Evolutionary conservation across 2,888 invertebrate species (phyloP).

Genomic region (Cosmorhoe ocellata): DNA sequence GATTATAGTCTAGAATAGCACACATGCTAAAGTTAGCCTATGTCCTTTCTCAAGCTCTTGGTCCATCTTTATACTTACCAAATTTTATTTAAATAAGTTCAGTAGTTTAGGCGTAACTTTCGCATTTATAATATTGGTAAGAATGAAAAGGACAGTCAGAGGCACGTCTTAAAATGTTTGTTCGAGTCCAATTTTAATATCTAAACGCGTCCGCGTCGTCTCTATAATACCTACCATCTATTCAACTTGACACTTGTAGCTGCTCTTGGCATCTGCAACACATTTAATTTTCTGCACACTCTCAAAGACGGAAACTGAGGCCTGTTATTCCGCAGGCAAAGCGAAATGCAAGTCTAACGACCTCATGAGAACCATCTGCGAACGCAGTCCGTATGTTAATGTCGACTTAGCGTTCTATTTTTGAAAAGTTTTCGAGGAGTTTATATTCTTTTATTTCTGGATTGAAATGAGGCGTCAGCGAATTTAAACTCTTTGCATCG

Average conservation of each 20-base stretch:
- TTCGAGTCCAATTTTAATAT: too few relatives aligned
- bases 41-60: too few relatives aligned
- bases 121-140: too few relatives aligned
- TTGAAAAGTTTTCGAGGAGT: constrained; percentile 3
- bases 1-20: too few relatives aligned
- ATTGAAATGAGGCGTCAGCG: neutral
- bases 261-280: constrained; percentile 5
- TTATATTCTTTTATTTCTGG: constrained; percentile 2
- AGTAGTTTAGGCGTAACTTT: too few relatives aligned
- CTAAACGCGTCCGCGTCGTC: too few relatives aligned
- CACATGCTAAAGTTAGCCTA: too few relatives aligned
- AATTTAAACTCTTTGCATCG: too few relatives aligned
- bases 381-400: constrained; percentile 10
- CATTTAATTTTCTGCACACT: constrained; percentile 2
- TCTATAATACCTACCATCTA: neutral
- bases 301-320: constrained; percentile 7
- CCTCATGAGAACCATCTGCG: constrained; percentile 16
- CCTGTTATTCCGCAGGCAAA: constrained; percentile 11
- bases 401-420: constrained; percentile 13
- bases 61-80: too few relatives aligned
- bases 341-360: constrained; percentile 18
- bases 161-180: too few relatives aligned
- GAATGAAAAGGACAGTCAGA: too few relatives aligned
- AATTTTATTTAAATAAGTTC: too few relatives aligned
- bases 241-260: neutral